Base-by-base conservation (phyloP, 2,797 vertebrate species). In the Lates japonicus region DNA sequence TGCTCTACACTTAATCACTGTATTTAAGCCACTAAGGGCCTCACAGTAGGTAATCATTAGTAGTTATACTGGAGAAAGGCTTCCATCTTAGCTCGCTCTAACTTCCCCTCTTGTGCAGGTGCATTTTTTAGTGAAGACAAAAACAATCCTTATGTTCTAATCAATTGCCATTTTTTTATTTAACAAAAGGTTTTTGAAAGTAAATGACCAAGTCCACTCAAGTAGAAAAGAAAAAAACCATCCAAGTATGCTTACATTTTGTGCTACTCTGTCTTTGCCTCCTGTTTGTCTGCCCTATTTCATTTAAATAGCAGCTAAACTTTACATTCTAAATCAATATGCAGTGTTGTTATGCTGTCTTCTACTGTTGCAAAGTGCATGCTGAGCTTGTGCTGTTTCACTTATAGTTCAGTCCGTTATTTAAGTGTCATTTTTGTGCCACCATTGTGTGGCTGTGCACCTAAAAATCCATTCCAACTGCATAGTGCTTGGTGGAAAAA, bases 281-380 rank as follows among this genome's bases (percentile, higher is more conserved):
- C 14, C 35, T 66, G n/a, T 48, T 73, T 76, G 60, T 73, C 20
- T 62, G 39, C 76, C 61, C 60, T 54, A 55, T 66, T 77, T 86
- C 14, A 2, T 65, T 59, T 60, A 71, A 52, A 58, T 67, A 57
- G 61, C 70, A 75, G 73, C 44, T 74, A 55, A 78, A 82, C 72
- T 68, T 84, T 78, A 44, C 29, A 57, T 66, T 70, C 29, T 76
- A 44, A 74, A 80, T 84, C 66, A 80, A 65, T 81, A 70, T 44
- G 4, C 25, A 12, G 17, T 9, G 58, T 31, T 39, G 59, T 17
- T 46, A 0, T 57, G 17, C 22, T 31, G 1, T 71, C 5, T 13
- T 57, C 48, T 19, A 1, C 11, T 52, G 44, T 54, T 61, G 44
- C 44, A 70, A 60, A 72, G 62, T 68, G 42, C 33, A 63, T 0